Evolutionary conservation across 2,113 vertebrate species (phyloP).

Genomic region (Ciconia maguari): DNA sequence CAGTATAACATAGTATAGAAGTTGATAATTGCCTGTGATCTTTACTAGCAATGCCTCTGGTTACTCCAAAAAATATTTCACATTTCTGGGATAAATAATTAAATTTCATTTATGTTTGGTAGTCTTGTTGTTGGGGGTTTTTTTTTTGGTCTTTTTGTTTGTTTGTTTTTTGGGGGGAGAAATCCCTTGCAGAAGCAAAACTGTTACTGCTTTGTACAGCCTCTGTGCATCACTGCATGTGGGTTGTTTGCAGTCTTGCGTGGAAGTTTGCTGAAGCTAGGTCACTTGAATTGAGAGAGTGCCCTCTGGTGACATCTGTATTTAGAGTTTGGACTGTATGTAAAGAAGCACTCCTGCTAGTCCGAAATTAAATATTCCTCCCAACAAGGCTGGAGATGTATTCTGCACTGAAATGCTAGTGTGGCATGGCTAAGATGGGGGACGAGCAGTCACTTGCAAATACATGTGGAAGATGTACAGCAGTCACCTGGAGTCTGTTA

Average conservation of each 20-base stretch:
- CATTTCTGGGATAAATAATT: neutral
- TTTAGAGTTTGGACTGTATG: neutral
- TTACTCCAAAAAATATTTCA: neutral
- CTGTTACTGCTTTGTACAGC: neutral
- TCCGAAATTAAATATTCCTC: neutral
- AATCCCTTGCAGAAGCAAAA: neutral
- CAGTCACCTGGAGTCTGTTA: neutral
- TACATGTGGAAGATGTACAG: neutral
- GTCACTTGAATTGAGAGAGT: slow-evolving; percentile 23
- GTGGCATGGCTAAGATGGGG: neutral
- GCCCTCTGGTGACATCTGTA: slow-evolving; percentile 46
- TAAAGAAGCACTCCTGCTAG: neutral
- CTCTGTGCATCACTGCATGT: neutral
- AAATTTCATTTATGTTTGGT: neutral
- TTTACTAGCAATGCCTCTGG: neutral
- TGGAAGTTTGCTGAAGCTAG: neutral
- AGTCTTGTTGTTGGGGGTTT: neutral
- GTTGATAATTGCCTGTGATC: neutral
- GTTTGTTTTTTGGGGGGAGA: too few species aligned
- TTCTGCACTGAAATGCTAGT: neutral
- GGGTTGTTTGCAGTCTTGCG: neutral
- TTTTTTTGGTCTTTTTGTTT: too few species aligned
- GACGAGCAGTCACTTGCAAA: neutral
- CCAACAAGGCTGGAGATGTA: neutral
- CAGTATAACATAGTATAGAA: neutral